Percentiles rank a stretch among this genome's conserved stretches.
Conservation (phyloP, 2,113 vertebrate genomes). For the Jacana jacana region DNA sequence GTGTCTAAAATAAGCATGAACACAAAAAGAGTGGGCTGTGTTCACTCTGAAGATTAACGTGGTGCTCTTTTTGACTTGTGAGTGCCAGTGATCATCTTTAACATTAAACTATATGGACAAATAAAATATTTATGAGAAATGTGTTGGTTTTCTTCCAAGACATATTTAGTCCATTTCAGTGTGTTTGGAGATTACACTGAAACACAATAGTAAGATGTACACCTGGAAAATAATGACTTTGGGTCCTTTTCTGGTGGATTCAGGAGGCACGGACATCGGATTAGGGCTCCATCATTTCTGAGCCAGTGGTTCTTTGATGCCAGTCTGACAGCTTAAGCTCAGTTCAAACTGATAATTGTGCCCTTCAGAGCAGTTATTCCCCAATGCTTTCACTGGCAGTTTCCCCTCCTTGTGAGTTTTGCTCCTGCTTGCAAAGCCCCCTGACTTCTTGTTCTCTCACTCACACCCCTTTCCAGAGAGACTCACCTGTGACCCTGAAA, state of each 20-base stretch:
- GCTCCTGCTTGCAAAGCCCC: background rate
- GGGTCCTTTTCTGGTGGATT: background rate
- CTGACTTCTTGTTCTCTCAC: background rate
- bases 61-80: background rate
- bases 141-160: background rate
- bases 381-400: accelerated
- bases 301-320: background rate
- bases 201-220: background rate
- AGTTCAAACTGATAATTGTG: background rate
- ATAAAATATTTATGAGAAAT: background rate
- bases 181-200: background rate
- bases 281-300: background rate
- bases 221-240: background rate
- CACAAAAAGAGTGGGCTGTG: background rate
- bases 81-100: background rate
- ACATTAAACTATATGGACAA: background rate
- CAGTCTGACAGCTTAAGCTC: background rate
- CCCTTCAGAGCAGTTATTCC: background rate
- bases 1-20: background rate
- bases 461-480: background rate
- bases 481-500: background rate
- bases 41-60: background rate
- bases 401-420: background rate
- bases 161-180: background rate
- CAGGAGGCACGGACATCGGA: accelerated